Conservation (phyloP, 2,888 invertebrate genomes). For the Anthrax anthrax region DNA sequence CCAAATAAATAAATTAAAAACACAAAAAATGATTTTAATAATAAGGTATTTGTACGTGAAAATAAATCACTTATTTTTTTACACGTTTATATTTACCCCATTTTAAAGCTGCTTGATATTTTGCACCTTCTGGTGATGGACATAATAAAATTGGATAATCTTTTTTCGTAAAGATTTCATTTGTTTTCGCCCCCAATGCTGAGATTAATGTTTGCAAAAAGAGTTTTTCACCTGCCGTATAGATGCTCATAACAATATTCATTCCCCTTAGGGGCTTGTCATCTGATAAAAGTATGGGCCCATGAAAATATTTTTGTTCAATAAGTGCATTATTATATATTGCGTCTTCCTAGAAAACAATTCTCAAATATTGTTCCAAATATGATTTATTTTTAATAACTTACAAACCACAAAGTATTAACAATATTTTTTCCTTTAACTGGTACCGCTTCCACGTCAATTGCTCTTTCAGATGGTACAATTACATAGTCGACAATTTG, state of each 20-base stretch:
- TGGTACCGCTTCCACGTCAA: slow-evolving; percentile 19
- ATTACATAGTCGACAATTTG: slow-evolving; percentile 51
- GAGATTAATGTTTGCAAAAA: slow-evolving; percentile 57
- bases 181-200: slow-evolving; percentile 53
- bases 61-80: not conserved
- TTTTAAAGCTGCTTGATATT: slow-evolving; percentile 66
- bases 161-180: slow-evolving; percentile 52
- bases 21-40: not conserved
- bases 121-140: slow-evolving; percentile 57
- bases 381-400: slow-evolving; percentile 2
- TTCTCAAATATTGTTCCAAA: not conserved
- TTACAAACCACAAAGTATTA: slow-evolving; percentile 30
- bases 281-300: slow-evolving; percentile 42
- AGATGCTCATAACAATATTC: slow-evolving; percentile 67
- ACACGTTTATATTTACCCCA: slow-evolving; percentile 44
- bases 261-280: slow-evolving; percentile 46
- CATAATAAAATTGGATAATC: slow-evolving; percentile 74
- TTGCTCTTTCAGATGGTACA: slow-evolving; percentile 38
- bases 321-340: slow-evolving; percentile 42
- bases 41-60: too few relatives aligned
- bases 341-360: slow-evolving; percentile 22
- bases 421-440: slow-evolving; percentile 25
- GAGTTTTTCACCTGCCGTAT: slow-evolving; percentile 54
- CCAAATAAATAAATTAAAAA: not conserved
- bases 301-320: slow-evolving; percentile 56